These are phyloP conservation scores for Brevipalpus yothersi DNA, from an alignment of 1,140 invertebrate genomes.

Conservation along the genomic window DNA sequence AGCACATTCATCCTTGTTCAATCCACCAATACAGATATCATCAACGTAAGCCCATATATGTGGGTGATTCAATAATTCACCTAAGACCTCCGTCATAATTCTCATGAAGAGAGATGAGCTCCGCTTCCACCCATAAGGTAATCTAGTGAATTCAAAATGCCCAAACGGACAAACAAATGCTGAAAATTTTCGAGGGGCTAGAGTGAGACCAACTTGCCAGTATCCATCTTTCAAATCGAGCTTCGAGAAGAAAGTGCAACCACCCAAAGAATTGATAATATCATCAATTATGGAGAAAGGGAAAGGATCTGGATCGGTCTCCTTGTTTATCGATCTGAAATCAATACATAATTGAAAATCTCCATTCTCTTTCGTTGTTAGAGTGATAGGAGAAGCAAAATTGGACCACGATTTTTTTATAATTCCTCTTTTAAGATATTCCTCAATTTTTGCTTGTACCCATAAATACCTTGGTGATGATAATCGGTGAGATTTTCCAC, in stretches of 20 bases:
- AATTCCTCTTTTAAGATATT: background rate
- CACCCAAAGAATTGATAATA: background rate
- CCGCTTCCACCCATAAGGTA: conserved; percentile 2
- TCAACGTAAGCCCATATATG: background rate
- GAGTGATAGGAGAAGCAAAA: background rate
- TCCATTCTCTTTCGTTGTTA: background rate
- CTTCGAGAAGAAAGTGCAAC: background rate
- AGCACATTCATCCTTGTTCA: background rate
- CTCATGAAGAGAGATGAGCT: background rate
- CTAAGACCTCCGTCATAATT: background rate
- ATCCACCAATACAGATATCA: background rate
- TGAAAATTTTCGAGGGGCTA: background rate
- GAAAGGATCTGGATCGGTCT: background rate
- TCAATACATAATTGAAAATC: background rate
- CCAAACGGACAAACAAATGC: conserved; percentile 2
- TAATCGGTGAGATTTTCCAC: too few relatives aligned
- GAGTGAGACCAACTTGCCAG: background rate
- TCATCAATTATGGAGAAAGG: background rate
- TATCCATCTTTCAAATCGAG: conserved; percentile 5
- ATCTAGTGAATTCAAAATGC: background rate
- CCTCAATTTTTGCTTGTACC: background rate
- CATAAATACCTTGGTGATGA: too few relatives aligned
- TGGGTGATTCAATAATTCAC: background rate
- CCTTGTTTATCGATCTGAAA: background rate
- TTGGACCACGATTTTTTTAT: background rate